Conservation (phyloP, 37 sponge, comb jelly and placozoan genomes). For the Agelas oroides region DNA sequence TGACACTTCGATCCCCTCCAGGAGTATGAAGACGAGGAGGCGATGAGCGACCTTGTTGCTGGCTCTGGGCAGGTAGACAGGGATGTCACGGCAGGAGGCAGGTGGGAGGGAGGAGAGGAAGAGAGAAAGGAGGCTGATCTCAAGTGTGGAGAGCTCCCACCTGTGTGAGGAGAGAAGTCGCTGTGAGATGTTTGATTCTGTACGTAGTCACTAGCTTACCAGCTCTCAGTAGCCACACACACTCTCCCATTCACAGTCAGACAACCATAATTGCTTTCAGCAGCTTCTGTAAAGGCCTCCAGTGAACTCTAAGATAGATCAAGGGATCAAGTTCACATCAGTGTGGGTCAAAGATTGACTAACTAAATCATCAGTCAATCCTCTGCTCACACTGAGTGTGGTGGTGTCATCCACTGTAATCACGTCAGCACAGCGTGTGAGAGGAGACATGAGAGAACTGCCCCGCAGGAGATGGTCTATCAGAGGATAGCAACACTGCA, state of each 20-base stretch:
- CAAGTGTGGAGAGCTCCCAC: conserved; percentile 68
- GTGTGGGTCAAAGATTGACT: no score
- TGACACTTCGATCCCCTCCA: conserved; percentile 40
- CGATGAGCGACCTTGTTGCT: conserved; percentile 72
- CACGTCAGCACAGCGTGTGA: conserved; percentile 53
- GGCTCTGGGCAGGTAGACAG: conserved; percentile 73
- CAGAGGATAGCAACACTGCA: conserved; percentile 67
- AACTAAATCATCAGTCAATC: no score
- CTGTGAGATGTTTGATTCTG: no score
- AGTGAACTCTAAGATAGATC: conserved; percentile 59
- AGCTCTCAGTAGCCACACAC: conserved; percentile 67
- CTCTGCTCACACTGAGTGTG: background rate
- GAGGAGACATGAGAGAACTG: conserved; percentile 36
- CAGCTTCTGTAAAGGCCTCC: conserved; percentile 63
- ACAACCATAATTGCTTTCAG: conserved; percentile 75
- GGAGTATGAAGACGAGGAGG: conserved; percentile 57
- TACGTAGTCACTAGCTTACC: no score
- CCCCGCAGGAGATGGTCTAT: conserved; percentile 61
- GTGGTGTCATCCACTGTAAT: conserved; percentile 13
- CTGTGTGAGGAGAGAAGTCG: no score
- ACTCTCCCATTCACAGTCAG: conserved; percentile 30
- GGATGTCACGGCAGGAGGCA: conserved; percentile 54
- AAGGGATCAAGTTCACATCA: no score
- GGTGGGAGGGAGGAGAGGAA: conserved; percentile 58
- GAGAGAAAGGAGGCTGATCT: conserved; percentile 58